phyloP scores from a whole-genome alignment of 2,888 invertebrate species.

The Lottia scabra region DNA sequence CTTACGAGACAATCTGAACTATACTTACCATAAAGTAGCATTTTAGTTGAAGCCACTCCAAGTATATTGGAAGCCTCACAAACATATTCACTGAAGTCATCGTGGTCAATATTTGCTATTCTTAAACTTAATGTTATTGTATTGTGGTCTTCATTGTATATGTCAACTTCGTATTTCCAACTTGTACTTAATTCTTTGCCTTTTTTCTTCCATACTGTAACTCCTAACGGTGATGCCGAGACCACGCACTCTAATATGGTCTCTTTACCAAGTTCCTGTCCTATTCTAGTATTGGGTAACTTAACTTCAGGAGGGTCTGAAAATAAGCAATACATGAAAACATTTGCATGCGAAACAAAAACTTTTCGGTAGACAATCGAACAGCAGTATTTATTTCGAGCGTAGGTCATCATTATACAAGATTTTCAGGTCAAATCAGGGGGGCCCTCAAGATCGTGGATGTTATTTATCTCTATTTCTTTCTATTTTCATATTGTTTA shows the following conservation, averaged over 20 bases:
- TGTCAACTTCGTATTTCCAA: constrained; percentile 39
- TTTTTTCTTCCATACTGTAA: constrained; percentile 51
- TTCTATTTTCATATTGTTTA: too few relatives aligned
- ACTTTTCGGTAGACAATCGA: too few relatives aligned
- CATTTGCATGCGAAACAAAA: too few relatives aligned
- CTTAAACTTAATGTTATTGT: constrained; percentile 42
- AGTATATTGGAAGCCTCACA: constrained; percentile 47
- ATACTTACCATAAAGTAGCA: constrained; percentile 47
- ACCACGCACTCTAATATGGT: constrained; percentile 62
- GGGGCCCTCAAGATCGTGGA: too few relatives aligned
- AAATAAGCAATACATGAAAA: constrained; percentile 7
- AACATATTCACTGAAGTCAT: constrained; percentile 48
- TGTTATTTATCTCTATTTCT: too few relatives aligned
- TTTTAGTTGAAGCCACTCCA: constrained; percentile 36
- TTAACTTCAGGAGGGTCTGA: constrained; percentile 57
- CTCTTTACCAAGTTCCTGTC: constrained; percentile 55
- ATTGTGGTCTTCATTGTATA: constrained; percentile 41
- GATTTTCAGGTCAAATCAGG: neutral
- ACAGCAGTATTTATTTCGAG: neutral
- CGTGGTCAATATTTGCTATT: constrained; percentile 37
- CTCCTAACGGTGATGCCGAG: constrained; percentile 55
- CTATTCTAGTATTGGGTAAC: constrained; percentile 53
- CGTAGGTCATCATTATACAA: neutral
- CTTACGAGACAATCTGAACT: too few relatives aligned
- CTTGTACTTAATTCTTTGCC: constrained; percentile 40